Percentiles rank a stretch among this genome's conserved stretches.
phyloP scores from a whole-genome alignment of 2,888 invertebrate species.

The Drosophila putrida region DNA sequence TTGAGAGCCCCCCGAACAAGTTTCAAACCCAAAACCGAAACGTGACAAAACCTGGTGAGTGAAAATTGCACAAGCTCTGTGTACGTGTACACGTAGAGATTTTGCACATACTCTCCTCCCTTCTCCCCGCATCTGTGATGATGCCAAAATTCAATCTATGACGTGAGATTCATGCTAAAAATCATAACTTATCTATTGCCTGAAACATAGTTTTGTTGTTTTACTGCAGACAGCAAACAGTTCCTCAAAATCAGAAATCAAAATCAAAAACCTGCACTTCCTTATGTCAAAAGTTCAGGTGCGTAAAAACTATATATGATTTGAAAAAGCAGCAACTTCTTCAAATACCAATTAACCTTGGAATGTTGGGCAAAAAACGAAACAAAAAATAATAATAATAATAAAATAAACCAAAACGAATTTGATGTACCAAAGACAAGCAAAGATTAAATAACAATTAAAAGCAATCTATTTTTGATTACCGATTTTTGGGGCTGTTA shows the following conservation, averaged over 20 bases:
- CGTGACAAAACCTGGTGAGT: slow-evolving; percentile 64
- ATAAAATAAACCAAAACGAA: slow-evolving; percentile 28
- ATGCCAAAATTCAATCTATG: slow-evolving; percentile 76
- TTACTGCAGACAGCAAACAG: not conserved
- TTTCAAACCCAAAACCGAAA: slow-evolving; percentile 34
- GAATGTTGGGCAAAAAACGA: slow-evolving; percentile 29
- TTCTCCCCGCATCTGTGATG: slow-evolving; percentile 26
- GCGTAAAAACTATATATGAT: slow-evolving; percentile 5
- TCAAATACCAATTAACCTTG: slow-evolving; percentile 76
- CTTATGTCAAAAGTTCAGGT: slow-evolving; percentile 30
- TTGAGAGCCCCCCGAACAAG: slow-evolving; percentile 41
- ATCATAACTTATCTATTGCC: slow-evolving; percentile 64
- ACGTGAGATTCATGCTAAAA: slow-evolving; percentile 74
- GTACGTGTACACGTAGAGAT: slow-evolving; percentile 46
- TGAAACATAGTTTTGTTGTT: slow-evolving; percentile 1
- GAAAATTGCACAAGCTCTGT: slow-evolving; percentile 70
- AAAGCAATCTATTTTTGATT: slow-evolving; percentile 76
- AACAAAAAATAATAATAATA: slow-evolving; percentile 17
- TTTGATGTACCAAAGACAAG: slow-evolving; percentile 48
- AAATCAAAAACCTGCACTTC: slow-evolving; percentile 19
- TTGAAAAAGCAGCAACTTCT: slow-evolving; percentile 30
- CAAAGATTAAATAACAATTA: slow-evolving; percentile 77
- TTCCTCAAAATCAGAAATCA: not conserved
- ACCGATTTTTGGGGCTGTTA: slow-evolving; percentile 67
- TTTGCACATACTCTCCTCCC: slow-evolving; percentile 2